A percentile compares a stretch with the other conserved stretches of the same genome.
phyloP scores from a whole-genome alignment of 2,797 vertebrate genomes.

The Sebastes trivittatus region DNA sequence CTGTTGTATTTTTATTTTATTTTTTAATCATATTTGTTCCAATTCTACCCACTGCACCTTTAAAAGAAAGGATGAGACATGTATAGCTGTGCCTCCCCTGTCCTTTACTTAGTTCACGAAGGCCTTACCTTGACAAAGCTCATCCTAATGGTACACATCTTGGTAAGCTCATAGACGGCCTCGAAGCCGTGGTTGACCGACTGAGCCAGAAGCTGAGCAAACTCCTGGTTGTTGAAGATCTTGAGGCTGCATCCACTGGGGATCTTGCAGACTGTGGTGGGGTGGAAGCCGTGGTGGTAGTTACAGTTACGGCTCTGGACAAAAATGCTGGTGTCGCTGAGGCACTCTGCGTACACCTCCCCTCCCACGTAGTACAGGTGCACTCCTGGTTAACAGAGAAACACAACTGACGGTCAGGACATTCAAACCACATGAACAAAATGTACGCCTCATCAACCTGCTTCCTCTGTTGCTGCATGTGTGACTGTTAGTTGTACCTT shows the following conservation, averaged over 20 bases:
- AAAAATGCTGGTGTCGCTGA: constrained; percentile 98
- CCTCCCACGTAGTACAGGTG: constrained; percentile 97
- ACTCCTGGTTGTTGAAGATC: constrained; percentile 99
- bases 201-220: constrained; percentile 94
- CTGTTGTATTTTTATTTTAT: no score
- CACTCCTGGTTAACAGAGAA: constrained; percentile 80
- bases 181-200: constrained; percentile 98
- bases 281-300: constrained; percentile 96
- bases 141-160: constrained; percentile 99
- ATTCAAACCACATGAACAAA: not conserved
- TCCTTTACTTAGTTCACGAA: not conserved
- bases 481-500: constrained; percentile 82
- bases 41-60: no score
- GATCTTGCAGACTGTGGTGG: constrained; percentile 97
- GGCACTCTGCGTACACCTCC: constrained; percentile 95
- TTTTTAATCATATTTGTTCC: no score
- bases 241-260: constrained; percentile 96
- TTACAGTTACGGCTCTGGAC: constrained; percentile 99
- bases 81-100: not conserved
- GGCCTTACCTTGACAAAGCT: constrained; percentile 93
- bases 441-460: rapidly evolving
- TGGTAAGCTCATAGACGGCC: constrained; percentile 97
- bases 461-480: not conserved
- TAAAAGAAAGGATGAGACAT: not conserved
- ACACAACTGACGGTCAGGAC: not conserved